Evolutionary conservation across 2,888 invertebrate species (phyloP), one percentile per base, ranked within the genome.

Genomic region (Tetramorium bicarinatum): DNA sequence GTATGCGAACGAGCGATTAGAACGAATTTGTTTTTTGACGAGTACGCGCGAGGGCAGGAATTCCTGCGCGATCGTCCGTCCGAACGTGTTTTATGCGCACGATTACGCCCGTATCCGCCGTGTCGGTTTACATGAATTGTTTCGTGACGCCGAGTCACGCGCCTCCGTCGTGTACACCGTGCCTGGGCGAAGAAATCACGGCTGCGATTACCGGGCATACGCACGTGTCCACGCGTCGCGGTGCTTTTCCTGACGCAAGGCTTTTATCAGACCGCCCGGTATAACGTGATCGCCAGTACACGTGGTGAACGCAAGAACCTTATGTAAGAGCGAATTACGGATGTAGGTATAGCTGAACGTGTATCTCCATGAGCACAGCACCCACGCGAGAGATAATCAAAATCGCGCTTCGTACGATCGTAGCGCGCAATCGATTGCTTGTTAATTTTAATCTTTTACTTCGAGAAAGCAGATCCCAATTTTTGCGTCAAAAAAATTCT

Each of bases 221-320:
- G 84, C 89, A 89, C 89, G 87, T 89, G 89, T 64, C 82, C 47
- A 15, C 67, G 77, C 80, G 75, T 71, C 80, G 72, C 75, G 85
- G 62, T 15, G 18, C 59, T 49, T 44, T 66, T 66, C 2, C 52
- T 54, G 38, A 38, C 71, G 64, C 21, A 29, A 25, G 41, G 44
- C 83, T 80, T 72, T 84, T 44, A 41, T 56, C 59, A 64, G 75
- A 59, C 82, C 80, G 83, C 52, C 72, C 71, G 67, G 54, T 81
- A 25, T 85, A 90, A 89, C 89, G 89, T 86, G 87, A 90, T 83
- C 85, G 66, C 25, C 56, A 67, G 21, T 83, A 86, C 90, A 88
- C 90, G 87, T 90, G 90, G 84, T 87, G 49, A 47, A 66, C 85
- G 84, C 86, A 83, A 67, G 85, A 88, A 82, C 77, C 76, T 88